Evolutionary conservation across 2,888 invertebrate species (phyloP).

Genomic region (Nudaria mundana): DNA sequence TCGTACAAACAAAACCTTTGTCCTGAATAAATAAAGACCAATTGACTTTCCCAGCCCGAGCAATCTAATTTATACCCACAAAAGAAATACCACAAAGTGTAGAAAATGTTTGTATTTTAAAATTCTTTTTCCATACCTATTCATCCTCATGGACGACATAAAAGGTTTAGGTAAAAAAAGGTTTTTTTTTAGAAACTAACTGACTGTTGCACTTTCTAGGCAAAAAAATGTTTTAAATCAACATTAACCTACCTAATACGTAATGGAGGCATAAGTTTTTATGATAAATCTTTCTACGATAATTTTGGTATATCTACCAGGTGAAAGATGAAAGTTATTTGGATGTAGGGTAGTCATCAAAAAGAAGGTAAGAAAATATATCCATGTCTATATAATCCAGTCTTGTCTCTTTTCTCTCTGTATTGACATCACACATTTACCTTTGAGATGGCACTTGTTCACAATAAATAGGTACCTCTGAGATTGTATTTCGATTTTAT

Average conservation of each 20-base stretch:
- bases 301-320: no score
- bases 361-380: slow-evolving; percentile 21
- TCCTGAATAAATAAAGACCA: slow-evolving; percentile 33
- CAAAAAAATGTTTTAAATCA: no score
- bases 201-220: no score
- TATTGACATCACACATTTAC: slow-evolving; percentile 34
- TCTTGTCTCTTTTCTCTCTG: slow-evolving; percentile 35
- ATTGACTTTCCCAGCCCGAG: slow-evolving; percentile 23
- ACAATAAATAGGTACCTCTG: slow-evolving; percentile 33
- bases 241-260: no score
- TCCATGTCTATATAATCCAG: slow-evolving; percentile 32
- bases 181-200: no score
- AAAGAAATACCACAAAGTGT: not conserved
- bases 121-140: no score
- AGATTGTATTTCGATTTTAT: slow-evolving; percentile 35
- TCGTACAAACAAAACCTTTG: slow-evolving; percentile 31
- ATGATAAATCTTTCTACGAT: no score
- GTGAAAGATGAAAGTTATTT: no score
- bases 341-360: slow-evolving; percentile 23
- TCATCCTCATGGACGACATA: no score
- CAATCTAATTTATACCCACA: slow-evolving; percentile 13
- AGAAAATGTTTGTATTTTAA: no score
- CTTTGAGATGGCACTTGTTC: slow-evolving; percentile 36
- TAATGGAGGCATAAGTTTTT: no score
- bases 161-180: no score